Evolutionary conservation across 2,113 vertebrate genomes (phyloP).

Genomic region (Procavia capensis): DNA sequence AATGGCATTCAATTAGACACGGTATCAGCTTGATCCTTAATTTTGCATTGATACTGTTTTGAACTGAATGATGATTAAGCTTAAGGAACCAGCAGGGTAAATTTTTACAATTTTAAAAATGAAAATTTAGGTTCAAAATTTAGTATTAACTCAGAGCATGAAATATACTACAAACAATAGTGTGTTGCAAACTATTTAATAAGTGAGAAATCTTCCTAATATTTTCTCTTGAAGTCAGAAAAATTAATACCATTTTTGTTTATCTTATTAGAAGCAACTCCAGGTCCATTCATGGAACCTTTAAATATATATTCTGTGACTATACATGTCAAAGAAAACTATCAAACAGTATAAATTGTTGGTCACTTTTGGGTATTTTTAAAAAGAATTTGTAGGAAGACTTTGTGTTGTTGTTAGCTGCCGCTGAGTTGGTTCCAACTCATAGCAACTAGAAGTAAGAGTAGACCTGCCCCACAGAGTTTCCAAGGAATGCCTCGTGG

Average conservation of each 20-base stretch:
- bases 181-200: background rate
- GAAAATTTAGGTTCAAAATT: background rate
- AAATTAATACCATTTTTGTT: slow-evolving; percentile 17
- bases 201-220: background rate
- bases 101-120: background rate
- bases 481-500: slow-evolving; percentile 23
- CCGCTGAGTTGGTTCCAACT: too few species aligned
- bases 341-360: background rate
- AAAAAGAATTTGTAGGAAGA: background rate
- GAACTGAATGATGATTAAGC: background rate
- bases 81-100: background rate
- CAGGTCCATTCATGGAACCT: background rate
- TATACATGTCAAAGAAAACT: background rate
- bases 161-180: too few species aligned
- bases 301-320: slow-evolving; percentile 6
- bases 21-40: background rate
- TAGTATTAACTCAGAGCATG: background rate
- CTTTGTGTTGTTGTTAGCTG: too few species aligned
- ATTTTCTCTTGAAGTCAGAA: background rate
- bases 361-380: background rate
- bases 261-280: slow-evolving; percentile 45
- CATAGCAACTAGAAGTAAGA: too few species aligned
- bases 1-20: background rate
- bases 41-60: background rate
- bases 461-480: too few species aligned